Base-by-base conservation (phyloP, 2,888 invertebrate genomes). In the Orchesella flavescens region DNA sequence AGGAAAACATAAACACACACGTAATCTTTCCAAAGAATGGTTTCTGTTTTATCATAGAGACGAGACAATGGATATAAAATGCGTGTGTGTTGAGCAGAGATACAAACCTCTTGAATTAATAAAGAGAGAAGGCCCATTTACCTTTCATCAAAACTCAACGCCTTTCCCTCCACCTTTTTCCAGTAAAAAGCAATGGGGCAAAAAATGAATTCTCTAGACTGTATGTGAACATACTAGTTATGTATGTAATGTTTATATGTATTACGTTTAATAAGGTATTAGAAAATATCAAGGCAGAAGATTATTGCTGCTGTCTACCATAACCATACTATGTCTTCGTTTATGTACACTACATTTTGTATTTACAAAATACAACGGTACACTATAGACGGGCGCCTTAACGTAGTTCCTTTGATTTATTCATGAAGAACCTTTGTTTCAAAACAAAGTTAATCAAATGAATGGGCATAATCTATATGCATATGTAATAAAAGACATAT, bases 91-190 rank as follows among this genome's bases (percentile, higher is more conserved):
- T 57, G 17, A 57, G 57, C 57, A 53, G 15, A 57, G 57, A 57
- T 57, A 57, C 57, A 57, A 57, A 57, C n/a, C 57, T 57, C 10
- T 19, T 57, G 57, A 57, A 57, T 57, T 57, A 57, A 57, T 57
- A 57, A 57, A 57, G 2, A 57, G 57, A 57, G 19, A 57, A 57
- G 57, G 57, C 57, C 57, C 57, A 57, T 57, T 57, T 57, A 17
- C 57, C 57, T 57, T 57, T 57, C 57, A 57, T 57, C 57, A 57
- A 57, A 57, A 57, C 57, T 57, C 57, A 57, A 57, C 57, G n/a
- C 57, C 57, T 19, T 57, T 57, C 17, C 34, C 19, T 57, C 57
- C 57, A 17, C 57, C 57, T 57, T 19, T 57, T 57, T 19, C 9
- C 57, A 57, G 57, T 57, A 57, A 53, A 53, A 53, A 17, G 57